Base-by-base conservation (phyloP, 2,797 vertebrate species). In the Notolabrus celidotus region DNA sequence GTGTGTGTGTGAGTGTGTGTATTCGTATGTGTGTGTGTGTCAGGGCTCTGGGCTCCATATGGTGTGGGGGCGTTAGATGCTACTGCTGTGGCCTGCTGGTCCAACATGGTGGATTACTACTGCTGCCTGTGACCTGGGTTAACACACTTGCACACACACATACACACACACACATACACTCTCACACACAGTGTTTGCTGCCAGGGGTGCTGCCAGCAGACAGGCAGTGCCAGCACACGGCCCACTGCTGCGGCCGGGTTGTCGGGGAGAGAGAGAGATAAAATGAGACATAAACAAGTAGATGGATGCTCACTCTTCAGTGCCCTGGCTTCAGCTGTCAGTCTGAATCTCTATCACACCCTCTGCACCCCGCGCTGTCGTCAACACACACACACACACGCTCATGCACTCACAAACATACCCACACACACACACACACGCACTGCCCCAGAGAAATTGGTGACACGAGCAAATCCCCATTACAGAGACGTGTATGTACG, bases 301-400 rank as follows among this genome's bases (percentile, higher is more conserved):
- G 88, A 88, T 88, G 87, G 90, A 93, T 93, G 93, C 93, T 94
- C 92, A 94, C 89, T 94, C 91, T 87, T 90, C 92, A 92, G 92
- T 92, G 91, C 91, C 91, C 58, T 47, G 80, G 71, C 67, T 88
- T 83, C 69, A 79, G 23, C 70, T 89, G 80, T 91, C 82, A 89
- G 17, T 47, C 84, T 55, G 46, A 69, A 89, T 95, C 85, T 88
- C 68, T 77, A 39, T 94, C 92, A 92, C 59, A 74, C 58, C 76
- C 86, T 79, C 60, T 79, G 73, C 56, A 34, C 69, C 65, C 69
- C 74, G 36, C 60, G 47, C 65, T 16, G 67, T 36, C 64, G 67
- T 41, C 27, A 47, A 82, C 77, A 54, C 67, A 51, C 85, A 45
- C 67, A 82, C 77, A 54, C 67, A 51, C 85, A 45, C 67, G 19